These are phyloP conservation scores for Oryzias javanicus DNA, from an alignment of 2,113 vertebrate species.

Conservation along the genomic window DNA sequence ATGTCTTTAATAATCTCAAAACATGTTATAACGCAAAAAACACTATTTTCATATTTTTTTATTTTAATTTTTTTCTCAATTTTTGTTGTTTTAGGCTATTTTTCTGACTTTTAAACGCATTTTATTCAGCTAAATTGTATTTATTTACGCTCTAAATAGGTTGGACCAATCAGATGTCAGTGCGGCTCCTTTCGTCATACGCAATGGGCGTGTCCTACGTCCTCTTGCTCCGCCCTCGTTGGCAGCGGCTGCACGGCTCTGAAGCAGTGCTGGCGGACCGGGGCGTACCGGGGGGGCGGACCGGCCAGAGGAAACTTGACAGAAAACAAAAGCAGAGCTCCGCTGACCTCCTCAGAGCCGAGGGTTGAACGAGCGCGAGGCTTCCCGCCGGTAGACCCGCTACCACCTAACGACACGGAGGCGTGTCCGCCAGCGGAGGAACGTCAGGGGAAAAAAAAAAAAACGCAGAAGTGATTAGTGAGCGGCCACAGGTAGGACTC, in stretches of 20 bases:
- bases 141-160: no score
- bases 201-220: slow-evolving; percentile 54
- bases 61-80: no score
- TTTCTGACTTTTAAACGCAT: no score
- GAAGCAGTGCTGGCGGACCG: slow-evolving; percentile 21
- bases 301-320: slow-evolving; percentile 51
- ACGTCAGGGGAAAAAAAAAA: slow-evolving; percentile 19
- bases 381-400: slow-evolving; percentile 7
- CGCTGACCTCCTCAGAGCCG: slow-evolving; percentile 17
- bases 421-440: slow-evolving; percentile 36
- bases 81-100: no score
- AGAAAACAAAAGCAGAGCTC: slow-evolving; percentile 29
- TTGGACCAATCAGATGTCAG: slow-evolving; percentile 40
- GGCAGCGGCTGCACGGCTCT: slow-evolving; percentile 47
- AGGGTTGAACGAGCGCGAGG: background rate
- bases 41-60: no score
- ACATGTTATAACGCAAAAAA: no score
- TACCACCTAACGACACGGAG: slow-evolving; percentile 5
- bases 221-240: slow-evolving; percentile 27
- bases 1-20: no score
- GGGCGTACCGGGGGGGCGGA: slow-evolving; percentile 55
- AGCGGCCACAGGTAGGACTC: slow-evolving; percentile 55
- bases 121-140: no score
- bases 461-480: slow-evolving; percentile 37
- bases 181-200: slow-evolving; percentile 62